These are phyloP conservation scores for Podotricha telesiphe DNA, from an alignment of 2,888 invertebrate genomes.

Conservation along the genomic window DNA sequence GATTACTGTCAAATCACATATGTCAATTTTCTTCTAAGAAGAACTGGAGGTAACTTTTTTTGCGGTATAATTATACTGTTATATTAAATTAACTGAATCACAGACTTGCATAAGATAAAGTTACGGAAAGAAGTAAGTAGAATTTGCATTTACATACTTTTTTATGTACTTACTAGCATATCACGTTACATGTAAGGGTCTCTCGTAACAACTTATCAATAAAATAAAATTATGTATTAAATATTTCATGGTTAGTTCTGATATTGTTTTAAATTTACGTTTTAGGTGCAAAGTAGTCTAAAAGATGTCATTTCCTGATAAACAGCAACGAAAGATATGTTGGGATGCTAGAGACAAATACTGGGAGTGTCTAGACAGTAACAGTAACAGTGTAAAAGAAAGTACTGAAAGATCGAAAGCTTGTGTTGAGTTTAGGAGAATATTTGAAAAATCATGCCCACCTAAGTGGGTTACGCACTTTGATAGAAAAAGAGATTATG, in stretches of 20 bases:
- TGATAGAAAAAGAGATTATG: slow-evolving; percentile 93
- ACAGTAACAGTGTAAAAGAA: slow-evolving; percentile 85
- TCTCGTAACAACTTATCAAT: background rate
- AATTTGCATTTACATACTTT: background rate
- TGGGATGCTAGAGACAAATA: slow-evolving; percentile 94
- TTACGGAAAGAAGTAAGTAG: slow-evolving; percentile 14
- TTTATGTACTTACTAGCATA: background rate
- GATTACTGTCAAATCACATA: slow-evolving; percentile 1
- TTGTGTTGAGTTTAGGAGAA: slow-evolving; percentile 88
- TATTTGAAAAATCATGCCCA: slow-evolving; percentile 91
- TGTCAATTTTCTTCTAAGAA: slow-evolving; percentile 6
- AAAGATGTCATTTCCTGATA: slow-evolving; percentile 91
- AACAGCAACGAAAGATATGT: slow-evolving; percentile 90
- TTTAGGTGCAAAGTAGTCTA: slow-evolving; percentile 47
- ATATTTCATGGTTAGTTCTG: slow-evolving; percentile 18
- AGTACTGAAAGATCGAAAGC: slow-evolving; percentile 77
- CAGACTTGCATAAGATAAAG: slow-evolving; percentile 1
- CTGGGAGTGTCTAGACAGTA: slow-evolving; percentile 93
- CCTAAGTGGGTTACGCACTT: slow-evolving; percentile 97
- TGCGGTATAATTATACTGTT: slow-evolving; percentile 5
- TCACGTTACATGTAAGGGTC: background rate
- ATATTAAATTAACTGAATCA: slow-evolving; percentile 13
- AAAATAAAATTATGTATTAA: slow-evolving; percentile 6
- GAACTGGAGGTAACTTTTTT: slow-evolving; percentile 11
- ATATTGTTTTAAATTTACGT: slow-evolving; percentile 33